Conservation (phyloP, 1,140 invertebrate genomes). For the Polypedilum pembai region DNA sequence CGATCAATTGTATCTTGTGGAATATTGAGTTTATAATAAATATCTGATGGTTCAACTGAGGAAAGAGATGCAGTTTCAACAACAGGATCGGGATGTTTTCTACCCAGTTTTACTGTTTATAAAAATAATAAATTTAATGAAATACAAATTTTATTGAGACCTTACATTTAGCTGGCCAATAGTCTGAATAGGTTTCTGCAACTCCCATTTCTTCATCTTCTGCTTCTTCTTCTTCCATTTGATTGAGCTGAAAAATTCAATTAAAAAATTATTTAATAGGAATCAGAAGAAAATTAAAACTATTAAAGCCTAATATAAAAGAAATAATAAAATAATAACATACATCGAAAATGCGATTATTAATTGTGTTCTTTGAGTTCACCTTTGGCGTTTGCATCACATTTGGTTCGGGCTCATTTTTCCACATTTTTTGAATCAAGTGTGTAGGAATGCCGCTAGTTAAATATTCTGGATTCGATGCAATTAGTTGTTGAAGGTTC, state of each 20-base stretch:
- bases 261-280: slow-evolving; percentile 21
- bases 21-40: slow-evolving; percentile 81
- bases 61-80: slow-evolving; percentile 97
- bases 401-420: slow-evolving; percentile 35
- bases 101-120: slow-evolving; percentile 77
- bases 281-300: not conserved
- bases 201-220: slow-evolving; percentile 96
- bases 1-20: slow-evolving; percentile 78
- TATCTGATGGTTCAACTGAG: slow-evolving; percentile 90
- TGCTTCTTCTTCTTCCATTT: slow-evolving; percentile 68
- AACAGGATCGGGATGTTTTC: slow-evolving; percentile 97
- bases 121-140: too few species aligned
- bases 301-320: not conserved
- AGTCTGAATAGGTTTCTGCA: slow-evolving; percentile 95
- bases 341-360: slow-evolving; percentile 36
- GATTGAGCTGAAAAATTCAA: slow-evolving; percentile 31
- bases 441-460: slow-evolving; percentile 43
- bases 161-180: slow-evolving; percentile 91
- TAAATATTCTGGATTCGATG: slow-evolving; percentile 41
- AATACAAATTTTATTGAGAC: slow-evolving; percentile 29
- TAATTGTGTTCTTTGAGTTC: not conserved
- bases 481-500: slow-evolving; percentile 40
- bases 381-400: slow-evolving; percentile 28
- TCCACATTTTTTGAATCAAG: slow-evolving; percentile 44
- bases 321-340: slow-evolving; percentile 31